These are phyloP conservation scores for Chauna torquata DNA, from an alignment of 2,113 vertebrate species.

Conservation along the genomic window DNA sequence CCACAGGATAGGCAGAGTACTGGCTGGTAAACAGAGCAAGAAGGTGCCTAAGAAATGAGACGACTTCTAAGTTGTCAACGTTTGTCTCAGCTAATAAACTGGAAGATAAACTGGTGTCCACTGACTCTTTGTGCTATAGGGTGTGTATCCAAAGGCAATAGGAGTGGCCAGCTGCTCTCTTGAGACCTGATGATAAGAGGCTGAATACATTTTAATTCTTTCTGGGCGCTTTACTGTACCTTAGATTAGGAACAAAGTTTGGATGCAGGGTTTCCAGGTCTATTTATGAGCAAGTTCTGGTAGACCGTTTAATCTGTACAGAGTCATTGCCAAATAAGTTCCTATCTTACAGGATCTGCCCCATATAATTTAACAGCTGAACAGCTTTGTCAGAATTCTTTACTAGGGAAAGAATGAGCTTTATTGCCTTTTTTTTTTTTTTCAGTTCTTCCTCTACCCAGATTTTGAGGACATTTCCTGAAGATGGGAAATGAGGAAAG, in stretches of 20 bases:
- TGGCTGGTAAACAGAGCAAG: background rate
- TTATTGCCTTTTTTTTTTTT: background rate
- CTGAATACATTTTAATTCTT: background rate
- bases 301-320: background rate
- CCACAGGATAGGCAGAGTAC: background rate
- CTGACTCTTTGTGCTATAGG: background rate
- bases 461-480: background rate
- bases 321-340: background rate
- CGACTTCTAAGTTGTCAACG: background rate
- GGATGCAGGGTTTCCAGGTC: background rate
- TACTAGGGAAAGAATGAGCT: background rate
- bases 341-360: background rate
- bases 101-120: background rate
- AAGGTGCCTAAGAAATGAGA: background rate
- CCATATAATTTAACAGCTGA: background rate
- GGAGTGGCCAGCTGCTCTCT: background rate
- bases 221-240: background rate
- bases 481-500: background rate
- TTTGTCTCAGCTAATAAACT: background rate
- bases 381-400: background rate
- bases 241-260: background rate
- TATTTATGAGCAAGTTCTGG: background rate
- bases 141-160: background rate
- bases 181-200: background rate
- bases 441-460: background rate